phyloP scores from a whole-genome alignment of 1,140 invertebrate genomes.

The Drosophila pallidifrons region DNA sequence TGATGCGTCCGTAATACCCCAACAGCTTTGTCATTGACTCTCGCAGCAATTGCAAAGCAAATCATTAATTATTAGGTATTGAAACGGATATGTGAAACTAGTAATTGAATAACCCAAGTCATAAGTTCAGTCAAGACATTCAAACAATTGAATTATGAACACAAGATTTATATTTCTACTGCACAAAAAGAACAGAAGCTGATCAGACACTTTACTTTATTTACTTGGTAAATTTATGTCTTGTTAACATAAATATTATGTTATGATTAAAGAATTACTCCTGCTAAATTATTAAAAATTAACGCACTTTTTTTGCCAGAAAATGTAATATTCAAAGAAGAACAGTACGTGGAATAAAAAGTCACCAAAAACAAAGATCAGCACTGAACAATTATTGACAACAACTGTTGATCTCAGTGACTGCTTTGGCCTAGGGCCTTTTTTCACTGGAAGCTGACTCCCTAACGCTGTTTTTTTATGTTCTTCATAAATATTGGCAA shows the following conservation, averaged over 20 bases:
- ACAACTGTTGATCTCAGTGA: neutral
- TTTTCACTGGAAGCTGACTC: neutral
- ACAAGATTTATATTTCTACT: too few species aligned
- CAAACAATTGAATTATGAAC: neutral
- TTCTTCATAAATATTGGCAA: neutral
- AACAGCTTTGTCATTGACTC: neutral
- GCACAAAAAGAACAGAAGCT: neutral
- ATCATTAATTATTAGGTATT: constrained; percentile 1
- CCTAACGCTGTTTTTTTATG: neutral
- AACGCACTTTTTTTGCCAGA: too few species aligned
- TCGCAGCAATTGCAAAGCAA: constrained; percentile 8
- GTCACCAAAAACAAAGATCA: too few species aligned
- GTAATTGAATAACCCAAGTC: neutral
- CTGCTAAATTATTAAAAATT: too few species aligned
- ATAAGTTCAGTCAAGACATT: neutral
- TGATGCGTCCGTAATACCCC: too few species aligned
- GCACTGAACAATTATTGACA: neutral
- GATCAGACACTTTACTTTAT: too few species aligned
- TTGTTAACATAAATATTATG: too few species aligned
- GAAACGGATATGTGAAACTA: neutral
- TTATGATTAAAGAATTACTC: too few species aligned
- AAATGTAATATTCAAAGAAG: too few species aligned
- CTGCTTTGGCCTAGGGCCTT: neutral
- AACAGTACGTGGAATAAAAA: too few species aligned
- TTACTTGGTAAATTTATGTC: too few species aligned